Conservation (phyloP, 2,888 invertebrate species). For the Sinotaia quadrata region DNA sequence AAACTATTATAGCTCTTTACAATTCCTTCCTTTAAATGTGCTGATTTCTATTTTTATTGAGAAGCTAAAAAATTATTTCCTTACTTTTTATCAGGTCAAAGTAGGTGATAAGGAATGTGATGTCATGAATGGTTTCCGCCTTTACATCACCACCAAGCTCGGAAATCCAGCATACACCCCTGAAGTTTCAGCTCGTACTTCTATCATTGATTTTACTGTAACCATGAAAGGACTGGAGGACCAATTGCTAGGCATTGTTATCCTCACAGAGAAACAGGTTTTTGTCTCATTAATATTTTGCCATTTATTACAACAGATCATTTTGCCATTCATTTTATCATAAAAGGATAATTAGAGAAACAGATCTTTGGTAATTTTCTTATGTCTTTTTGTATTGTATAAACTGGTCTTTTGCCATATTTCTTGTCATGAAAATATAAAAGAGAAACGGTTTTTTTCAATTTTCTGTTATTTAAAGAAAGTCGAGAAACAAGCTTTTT, state of each 20-base stretch:
- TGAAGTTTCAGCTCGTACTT: constrained; percentile 95
- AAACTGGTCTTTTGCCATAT: too few species aligned
- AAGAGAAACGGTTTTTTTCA: too few species aligned
- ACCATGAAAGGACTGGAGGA: constrained; percentile 97
- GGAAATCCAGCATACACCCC: constrained; percentile 97
- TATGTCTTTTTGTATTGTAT: too few species aligned
- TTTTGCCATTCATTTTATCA: neutral
- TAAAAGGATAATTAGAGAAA: neutral
- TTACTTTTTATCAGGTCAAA: constrained; percentile 65
- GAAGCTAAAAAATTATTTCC: neutral
- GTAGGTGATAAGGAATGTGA: constrained; percentile 92
- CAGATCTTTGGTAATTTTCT: neutral
- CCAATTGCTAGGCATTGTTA: constrained; percentile 91
- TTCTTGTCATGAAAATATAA: too few species aligned
- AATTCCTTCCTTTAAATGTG: too few species aligned
- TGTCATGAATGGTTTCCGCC: constrained; percentile 94
- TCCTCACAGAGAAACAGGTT: constrained; percentile 91
- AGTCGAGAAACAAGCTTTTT: too few species aligned
- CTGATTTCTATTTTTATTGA: too few species aligned
- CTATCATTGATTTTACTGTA: constrained; percentile 97
- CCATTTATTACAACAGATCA: neutral
- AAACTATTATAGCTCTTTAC: too few species aligned
- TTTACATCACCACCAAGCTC: constrained; percentile 95
- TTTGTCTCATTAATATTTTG: neutral
- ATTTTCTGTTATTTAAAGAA: too few species aligned